A percentile compares a stretch with the other conserved stretches of the same genome.
phyloP scores from a whole-genome alignment of 1,140 invertebrate genomes.

The Aricia agestis region DNA sequence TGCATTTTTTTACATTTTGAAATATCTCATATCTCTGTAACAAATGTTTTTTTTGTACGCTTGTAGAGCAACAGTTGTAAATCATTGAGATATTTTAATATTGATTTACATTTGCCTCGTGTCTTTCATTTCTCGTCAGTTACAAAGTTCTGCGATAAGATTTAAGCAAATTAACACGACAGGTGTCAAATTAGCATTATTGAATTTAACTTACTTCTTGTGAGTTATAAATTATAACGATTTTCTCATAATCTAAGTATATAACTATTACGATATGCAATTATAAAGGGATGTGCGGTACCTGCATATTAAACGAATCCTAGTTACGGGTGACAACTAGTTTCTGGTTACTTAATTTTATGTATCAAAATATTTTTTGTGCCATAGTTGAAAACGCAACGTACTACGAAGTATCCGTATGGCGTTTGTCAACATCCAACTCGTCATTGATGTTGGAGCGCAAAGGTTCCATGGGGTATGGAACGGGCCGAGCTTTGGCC shows the following conservation, averaged over 20 bases:
- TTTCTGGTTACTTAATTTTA: too few relatives aligned
- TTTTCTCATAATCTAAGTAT: too few relatives aligned
- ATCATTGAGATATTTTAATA: neutral
- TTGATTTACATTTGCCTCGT: neutral
- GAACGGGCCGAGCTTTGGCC: slow-evolving; percentile 47
- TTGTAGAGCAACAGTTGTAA: too few relatives aligned
- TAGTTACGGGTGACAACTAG: too few relatives aligned
- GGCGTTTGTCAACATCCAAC: slow-evolving; percentile 60
- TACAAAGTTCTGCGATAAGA: neutral
- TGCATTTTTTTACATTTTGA: neutral
- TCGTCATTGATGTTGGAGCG: slow-evolving; percentile 52
- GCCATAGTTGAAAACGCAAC: slow-evolving; percentile 66
- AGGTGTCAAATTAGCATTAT: too few relatives aligned
- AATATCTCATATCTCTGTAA: neutral
- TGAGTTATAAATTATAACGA: neutral
- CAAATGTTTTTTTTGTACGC: neutral
- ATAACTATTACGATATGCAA: too few relatives aligned
- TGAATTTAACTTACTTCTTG: too few relatives aligned
- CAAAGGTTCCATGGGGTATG: slow-evolving; percentile 55
- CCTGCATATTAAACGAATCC: too few relatives aligned
- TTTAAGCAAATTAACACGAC: neutral
- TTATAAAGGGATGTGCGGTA: too few relatives aligned
- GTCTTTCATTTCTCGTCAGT: neutral
- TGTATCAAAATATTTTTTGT: neutral
- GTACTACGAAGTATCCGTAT: slow-evolving; percentile 66